phyloP scores from a whole-genome alignment of 2,888 invertebrate genomes.

The Synanthedon vespiformis region DNA sequence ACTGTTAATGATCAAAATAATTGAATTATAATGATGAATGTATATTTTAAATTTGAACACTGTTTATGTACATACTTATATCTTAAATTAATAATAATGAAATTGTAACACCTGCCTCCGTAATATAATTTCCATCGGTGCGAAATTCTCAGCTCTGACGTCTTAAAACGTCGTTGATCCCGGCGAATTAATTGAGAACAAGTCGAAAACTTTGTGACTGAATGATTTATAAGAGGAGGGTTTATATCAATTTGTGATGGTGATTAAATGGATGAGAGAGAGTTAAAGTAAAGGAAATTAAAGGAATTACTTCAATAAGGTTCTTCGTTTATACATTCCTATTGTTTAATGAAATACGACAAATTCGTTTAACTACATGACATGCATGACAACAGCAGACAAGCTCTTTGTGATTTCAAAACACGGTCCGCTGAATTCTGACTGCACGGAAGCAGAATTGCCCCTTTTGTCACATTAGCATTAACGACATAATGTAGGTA shows the following conservation, averaged over 20 bases:
- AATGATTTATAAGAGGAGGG: background rate
- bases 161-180: background rate
- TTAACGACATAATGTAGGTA: too few relatives aligned
- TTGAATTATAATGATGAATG: too few relatives aligned
- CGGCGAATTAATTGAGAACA: background rate
- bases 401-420: too few relatives aligned
- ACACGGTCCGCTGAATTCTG: too few relatives aligned
- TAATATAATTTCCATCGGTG: conserved; percentile 1
- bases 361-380: background rate
- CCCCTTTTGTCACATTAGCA: too few relatives aligned
- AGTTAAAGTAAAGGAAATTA: background rate
- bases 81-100: too few relatives aligned
- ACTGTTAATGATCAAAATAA: too few relatives aligned
- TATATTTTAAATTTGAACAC: too few relatives aligned
- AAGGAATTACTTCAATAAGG: background rate
- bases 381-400: too few relatives aligned
- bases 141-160: background rate
- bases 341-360: background rate
- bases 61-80: too few relatives aligned
- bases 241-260: background rate
- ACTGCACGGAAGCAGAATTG: too few relatives aligned
- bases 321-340: background rate
- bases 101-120: background rate
- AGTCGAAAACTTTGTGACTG: background rate
- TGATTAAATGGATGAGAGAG: background rate